Conservation (phyloP, 35 echinoderm and acorn worm species). For the Strongylocentrotus purpuratus region DNA sequence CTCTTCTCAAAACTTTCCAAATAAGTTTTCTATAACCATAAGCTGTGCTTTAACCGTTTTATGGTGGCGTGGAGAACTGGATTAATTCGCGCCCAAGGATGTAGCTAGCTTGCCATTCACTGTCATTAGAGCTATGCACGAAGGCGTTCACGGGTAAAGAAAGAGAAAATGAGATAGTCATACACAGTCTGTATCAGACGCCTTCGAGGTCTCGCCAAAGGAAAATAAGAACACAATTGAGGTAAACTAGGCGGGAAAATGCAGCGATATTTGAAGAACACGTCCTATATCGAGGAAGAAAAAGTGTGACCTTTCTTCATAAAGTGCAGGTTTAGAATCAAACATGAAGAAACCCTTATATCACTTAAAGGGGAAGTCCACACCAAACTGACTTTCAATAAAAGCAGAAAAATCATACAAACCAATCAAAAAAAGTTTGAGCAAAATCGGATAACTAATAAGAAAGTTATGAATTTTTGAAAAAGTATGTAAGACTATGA, state of each 20-base stretch:
- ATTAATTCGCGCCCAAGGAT: not conserved
- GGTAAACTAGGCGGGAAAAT: not conserved
- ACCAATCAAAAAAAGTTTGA: no score
- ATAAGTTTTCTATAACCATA: not conserved
- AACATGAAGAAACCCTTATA: not conserved
- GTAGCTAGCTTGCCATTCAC: not conserved
- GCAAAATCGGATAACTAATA: no score
- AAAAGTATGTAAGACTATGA: no score
- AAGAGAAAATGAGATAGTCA: not conserved
- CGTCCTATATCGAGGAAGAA: not conserved
- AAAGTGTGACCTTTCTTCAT: not conserved
- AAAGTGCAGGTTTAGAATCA: not conserved
- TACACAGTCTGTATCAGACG: not conserved
- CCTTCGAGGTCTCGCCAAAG: not conserved
- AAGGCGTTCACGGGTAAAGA: no score
- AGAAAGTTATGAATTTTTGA: no score
- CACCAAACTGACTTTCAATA: no score
- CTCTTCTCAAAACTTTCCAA: not conserved
- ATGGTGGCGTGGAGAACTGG: not conserved
- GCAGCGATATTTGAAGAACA: slow-evolving; percentile 16
- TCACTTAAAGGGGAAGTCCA: no score
- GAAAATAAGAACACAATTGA: not conserved
- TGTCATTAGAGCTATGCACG: not conserved
- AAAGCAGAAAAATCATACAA: no score
- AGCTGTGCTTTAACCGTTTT: not conserved